Percentiles rank a stretch among this genome's conserved stretches.
Conservation (phyloP, 2,797 vertebrate genomes). For the Centroberyx gerrardi region DNA sequence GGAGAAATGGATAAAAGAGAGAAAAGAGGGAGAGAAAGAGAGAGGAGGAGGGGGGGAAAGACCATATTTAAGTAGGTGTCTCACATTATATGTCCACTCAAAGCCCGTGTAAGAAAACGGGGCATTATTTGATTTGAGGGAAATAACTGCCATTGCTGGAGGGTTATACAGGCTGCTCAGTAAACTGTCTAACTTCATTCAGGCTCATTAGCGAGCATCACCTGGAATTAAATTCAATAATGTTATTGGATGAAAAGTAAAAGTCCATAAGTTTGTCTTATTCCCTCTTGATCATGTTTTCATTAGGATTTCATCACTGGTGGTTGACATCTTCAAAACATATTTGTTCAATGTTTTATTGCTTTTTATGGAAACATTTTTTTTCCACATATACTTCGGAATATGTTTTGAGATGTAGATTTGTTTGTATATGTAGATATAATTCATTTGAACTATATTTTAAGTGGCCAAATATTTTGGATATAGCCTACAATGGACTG, state of each 20-base stretch:
- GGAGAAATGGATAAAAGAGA: conserved; percentile 86
- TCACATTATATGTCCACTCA: conserved; percentile 73
- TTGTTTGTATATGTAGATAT: no score
- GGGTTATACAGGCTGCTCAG: not conserved
- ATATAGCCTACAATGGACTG: no score
- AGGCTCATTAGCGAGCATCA: not conserved
- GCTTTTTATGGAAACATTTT: no score
- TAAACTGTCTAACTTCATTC: not conserved
- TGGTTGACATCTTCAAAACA: no score
- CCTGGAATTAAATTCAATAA: conserved; percentile 2
- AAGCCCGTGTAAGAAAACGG: conserved; percentile 27
- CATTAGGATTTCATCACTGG: no score
- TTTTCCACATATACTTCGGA: no score
- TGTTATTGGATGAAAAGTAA: not conserved
- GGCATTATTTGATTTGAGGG: conserved; percentile 35
- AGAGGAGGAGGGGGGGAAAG: conserved; percentile 56
- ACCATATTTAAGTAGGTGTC: conserved; percentile 84
- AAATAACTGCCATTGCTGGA: conserved; percentile 12
- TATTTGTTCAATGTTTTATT: no score
- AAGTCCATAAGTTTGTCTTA: not conserved
- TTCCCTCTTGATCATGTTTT: not conserved
- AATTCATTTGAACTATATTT: no score
- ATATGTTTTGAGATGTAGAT: no score
- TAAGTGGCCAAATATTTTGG: no score
- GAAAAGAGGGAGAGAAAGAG: conserved; percentile 52